phyloP scores from a whole-genome alignment of 2,113 vertebrate species.

The Fregata magnificens region DNA sequence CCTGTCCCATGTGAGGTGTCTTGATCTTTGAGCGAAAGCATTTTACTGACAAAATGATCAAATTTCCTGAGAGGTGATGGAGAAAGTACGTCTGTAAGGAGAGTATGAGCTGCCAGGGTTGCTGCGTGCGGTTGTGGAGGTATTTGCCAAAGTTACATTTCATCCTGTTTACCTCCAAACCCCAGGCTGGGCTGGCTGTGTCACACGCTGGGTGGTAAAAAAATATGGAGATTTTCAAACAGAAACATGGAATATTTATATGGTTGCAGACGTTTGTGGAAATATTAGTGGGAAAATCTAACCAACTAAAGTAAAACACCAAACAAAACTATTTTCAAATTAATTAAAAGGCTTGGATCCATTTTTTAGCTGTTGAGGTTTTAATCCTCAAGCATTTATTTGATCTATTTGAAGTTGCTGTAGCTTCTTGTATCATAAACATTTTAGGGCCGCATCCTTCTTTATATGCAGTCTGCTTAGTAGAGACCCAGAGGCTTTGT shows the following conservation, averaged over 20 bases:
- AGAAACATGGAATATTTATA: conserved; percentile 33
- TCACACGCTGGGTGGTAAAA: conserved; percentile 24
- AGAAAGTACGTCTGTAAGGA: not conserved
- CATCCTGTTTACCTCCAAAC: not conserved
- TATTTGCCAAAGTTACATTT: not conserved
- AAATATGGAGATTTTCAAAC: conserved; percentile 18
- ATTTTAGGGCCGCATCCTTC: conserved; percentile 3
- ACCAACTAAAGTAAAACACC: not conserved
- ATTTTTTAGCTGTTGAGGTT: not conserved
- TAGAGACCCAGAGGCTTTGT: not conserved
- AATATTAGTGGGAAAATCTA: conserved; percentile 3
- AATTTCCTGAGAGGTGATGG: not conserved
- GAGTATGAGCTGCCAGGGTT: not conserved
- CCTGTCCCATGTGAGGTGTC: not conserved
- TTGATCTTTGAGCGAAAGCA: not conserved
- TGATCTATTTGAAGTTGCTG: conserved; percentile 9
- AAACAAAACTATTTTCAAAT: conserved; percentile 20
- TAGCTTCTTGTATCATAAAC: conserved; percentile 22
- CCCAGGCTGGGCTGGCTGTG: not conserved
- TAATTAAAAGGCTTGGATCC: not conserved
- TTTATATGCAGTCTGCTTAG: not conserved
- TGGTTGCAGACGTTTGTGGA: not conserved
- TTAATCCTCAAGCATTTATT: conserved; percentile 19
- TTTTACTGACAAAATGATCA: not conserved
- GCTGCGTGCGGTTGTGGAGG: not conserved